A percentile compares a stretch with the other conserved stretches of the same genome.
Evolutionary conservation across 2,888 invertebrate species (phyloP).

Genomic region (Pristionchus japonicus): DNA sequence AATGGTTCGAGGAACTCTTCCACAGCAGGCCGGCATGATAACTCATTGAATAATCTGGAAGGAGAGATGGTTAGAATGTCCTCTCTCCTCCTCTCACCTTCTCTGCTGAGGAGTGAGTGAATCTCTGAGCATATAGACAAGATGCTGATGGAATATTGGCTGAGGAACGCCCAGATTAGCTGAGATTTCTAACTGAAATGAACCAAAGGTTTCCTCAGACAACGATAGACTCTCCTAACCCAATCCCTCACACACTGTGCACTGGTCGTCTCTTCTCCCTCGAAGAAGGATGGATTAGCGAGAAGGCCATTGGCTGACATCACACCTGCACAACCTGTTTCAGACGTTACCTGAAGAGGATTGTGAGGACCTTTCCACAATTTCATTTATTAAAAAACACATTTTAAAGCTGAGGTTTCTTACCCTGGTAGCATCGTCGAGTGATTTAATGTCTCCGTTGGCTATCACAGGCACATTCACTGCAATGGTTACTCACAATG

Average conservation of each 20-base stretch:
- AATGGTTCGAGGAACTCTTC: constrained; percentile 50
- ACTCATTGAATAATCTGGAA: constrained; percentile 57
- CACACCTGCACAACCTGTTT: constrained; percentile 79
- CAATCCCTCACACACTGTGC: constrained; percentile 86
- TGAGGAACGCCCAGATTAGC: constrained; percentile 83
- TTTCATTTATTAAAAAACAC: neutral
- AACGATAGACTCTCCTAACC: constrained; percentile 76
- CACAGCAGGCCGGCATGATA: constrained; percentile 55
- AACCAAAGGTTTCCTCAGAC: neutral
- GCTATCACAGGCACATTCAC: constrained; percentile 86
- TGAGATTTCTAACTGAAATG: constrained; percentile 77
- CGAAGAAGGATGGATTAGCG: constrained; percentile 90
- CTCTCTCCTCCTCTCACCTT: constrained; percentile 71
- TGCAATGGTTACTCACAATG: constrained; percentile 45
- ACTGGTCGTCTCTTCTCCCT: constrained; percentile 84
- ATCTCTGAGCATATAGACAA: constrained; percentile 94
- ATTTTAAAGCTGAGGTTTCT: neutral
- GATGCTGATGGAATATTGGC: constrained; percentile 92
- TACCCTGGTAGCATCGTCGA: constrained; percentile 30
- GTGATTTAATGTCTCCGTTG: constrained; percentile 86
- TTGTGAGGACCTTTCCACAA: too few relatives aligned
- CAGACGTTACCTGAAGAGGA: neutral
- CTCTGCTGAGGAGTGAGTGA: constrained; percentile 84
- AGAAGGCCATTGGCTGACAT: constrained; percentile 94
- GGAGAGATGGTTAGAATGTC: neutral